Conservation (phyloP, 2,797 vertebrate species). For the Remorina albescens region DNA sequence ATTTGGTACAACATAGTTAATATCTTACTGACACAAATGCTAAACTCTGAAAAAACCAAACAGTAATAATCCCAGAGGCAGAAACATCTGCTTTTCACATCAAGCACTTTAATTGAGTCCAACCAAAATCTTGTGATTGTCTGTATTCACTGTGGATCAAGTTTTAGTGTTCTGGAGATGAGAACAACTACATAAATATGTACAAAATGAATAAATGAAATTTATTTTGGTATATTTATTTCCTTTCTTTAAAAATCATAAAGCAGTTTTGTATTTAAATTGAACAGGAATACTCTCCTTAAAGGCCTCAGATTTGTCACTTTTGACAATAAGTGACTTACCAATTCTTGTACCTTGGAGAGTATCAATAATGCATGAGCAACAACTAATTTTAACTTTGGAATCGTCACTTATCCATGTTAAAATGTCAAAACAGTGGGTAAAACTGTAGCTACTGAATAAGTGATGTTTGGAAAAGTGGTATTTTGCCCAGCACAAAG, state of each 20-base stretch:
- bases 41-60: constrained; percentile 35
- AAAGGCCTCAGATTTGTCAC: constrained; percentile 1
- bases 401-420: constrained; percentile 44
- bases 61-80: constrained; percentile 39
- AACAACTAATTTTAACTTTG: constrained; percentile 53
- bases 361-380: constrained; percentile 56
- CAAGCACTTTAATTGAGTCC: constrained; percentile 19
- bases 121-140: constrained; percentile 9
- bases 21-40: constrained; percentile 47
- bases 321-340: constrained; percentile 26
- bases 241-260: not conserved
- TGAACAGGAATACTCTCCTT: not conserved
- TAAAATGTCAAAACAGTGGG: constrained; percentile 54
- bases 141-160: constrained; percentile 16
- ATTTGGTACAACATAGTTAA: constrained; percentile 58
- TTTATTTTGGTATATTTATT: not conserved
- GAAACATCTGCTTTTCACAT: constrained; percentile 38
- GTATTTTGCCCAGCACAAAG: constrained; percentile 36
- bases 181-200: constrained; percentile 1
- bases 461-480: constrained; percentile 41
- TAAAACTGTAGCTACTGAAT: constrained; percentile 57
- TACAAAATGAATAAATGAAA: not conserved
- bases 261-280: not conserved
- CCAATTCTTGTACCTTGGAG: constrained; percentile 3
- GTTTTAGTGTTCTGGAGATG: not conserved